phyloP scores from a whole-genome alignment of 1,140 invertebrate genomes.

The Drosophila bifasciata region DNA sequence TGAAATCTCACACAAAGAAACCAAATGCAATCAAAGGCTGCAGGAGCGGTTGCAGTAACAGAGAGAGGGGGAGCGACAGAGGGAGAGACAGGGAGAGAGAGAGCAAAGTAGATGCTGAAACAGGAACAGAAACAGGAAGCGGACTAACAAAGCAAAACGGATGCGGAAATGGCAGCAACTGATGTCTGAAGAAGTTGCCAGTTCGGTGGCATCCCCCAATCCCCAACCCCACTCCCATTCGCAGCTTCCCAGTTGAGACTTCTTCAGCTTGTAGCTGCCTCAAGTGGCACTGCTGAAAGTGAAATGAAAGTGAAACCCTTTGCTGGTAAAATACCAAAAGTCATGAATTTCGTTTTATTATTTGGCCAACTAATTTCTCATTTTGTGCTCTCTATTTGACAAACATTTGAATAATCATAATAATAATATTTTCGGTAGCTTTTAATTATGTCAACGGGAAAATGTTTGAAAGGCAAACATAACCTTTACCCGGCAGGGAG shows the following conservation, averaged over 20 bases:
- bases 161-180: constrained; percentile 65
- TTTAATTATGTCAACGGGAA: constrained; percentile 46
- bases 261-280: constrained; percentile 3
- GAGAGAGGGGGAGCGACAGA: too few species aligned
- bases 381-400: constrained; percentile 26
- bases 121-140: constrained; percentile 55
- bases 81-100: too few species aligned
- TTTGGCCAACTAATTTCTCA: constrained; percentile 32
- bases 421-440: constrained; percentile 27
- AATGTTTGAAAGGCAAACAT: constrained; percentile 5
- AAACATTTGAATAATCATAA: constrained; percentile 49
- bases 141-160: constrained; percentile 72
- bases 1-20: constrained; percentile 59
- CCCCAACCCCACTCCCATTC: too few species aligned
- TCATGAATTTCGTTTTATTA: constrained; percentile 17
- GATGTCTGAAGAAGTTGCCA: constrained; percentile 64
- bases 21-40: constrained; percentile 48
- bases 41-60: constrained; percentile 4
- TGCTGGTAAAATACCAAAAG: constrained; percentile 40
- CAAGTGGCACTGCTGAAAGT: constrained; percentile 15
- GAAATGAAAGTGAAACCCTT: constrained; percentile 20
- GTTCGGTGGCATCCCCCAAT: constrained; percentile 11
- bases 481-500: constrained; percentile 1
- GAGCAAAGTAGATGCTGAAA: constrained; percentile 7
- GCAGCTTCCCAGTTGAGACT: background rate